These are phyloP conservation scores for Hycleus phaleratus DNA, from an alignment of 1,140 invertebrate genomes.

Conservation along the genomic window DNA sequence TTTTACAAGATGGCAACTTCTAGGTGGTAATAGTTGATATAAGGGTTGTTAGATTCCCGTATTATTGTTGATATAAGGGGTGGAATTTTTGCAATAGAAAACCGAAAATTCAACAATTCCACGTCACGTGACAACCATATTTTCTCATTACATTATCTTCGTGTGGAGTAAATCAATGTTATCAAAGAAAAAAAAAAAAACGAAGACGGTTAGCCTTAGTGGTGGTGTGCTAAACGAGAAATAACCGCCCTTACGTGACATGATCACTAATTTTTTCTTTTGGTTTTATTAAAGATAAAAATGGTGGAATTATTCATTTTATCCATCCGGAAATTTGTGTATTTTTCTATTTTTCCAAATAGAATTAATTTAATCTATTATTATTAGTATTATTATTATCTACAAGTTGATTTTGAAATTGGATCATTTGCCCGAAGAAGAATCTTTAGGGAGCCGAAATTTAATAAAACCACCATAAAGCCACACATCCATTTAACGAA, in stretches of 20 bases:
- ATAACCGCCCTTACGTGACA: constrained; percentile 36
- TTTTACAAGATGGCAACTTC: background rate
- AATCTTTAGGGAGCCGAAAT: background rate
- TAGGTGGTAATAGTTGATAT: too few species aligned
- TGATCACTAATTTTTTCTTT: constrained; percentile 22
- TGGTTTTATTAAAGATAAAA: constrained; percentile 24
- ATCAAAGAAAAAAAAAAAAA: constrained; percentile 20
- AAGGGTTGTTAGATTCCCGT: too few species aligned
- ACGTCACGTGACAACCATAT: constrained; percentile 32
- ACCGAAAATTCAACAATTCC: constrained; percentile 11
- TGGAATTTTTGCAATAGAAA: background rate
- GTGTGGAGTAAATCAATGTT: constrained; percentile 39
- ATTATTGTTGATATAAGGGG: too few species aligned
- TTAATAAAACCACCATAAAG: constrained; percentile 15
- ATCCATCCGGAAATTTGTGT: too few species aligned
- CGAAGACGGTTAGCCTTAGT: background rate
- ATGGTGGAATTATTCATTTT: too few species aligned
- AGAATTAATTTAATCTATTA: too few species aligned
- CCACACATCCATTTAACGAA: constrained; percentile 12
- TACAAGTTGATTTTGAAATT: too few species aligned
- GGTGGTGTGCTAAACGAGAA: constrained; percentile 33
- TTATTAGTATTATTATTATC: too few species aligned
- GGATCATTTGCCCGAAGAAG: too few species aligned
- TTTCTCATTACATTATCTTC: constrained; percentile 40
- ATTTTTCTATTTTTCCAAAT: too few species aligned